Conservation (phyloP, 2,888 invertebrate species). For the Pteria penguin region DNA sequence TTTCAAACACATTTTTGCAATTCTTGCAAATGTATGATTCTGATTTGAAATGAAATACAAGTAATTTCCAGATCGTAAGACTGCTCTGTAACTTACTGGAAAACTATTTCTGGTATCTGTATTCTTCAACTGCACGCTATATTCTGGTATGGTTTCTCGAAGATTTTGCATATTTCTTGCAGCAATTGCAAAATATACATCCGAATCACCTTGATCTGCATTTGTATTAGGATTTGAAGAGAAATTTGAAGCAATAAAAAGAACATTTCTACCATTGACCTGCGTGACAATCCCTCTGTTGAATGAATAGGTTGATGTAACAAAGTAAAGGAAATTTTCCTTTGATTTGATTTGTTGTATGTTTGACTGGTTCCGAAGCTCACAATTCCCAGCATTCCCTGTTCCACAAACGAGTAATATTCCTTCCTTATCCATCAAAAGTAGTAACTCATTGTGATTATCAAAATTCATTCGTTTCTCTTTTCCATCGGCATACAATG, state of each 20-base stretch:
- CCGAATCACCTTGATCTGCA: background rate
- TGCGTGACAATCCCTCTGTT: background rate
- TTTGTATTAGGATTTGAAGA: background rate
- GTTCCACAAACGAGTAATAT: background rate
- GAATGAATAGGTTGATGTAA: background rate
- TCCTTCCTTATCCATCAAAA: background rate
- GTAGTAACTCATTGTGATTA: background rate
- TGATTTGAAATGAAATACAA: background rate
- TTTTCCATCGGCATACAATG: background rate
- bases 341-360: background rate
- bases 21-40: background rate
- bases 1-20: background rate
- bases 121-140: background rate
- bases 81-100: background rate
- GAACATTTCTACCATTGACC: background rate
- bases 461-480: background rate
- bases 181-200: background rate
- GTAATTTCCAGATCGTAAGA: background rate
- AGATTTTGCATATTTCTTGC: background rate
- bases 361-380: background rate
- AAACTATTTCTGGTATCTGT: background rate
- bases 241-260: background rate
- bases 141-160: background rate
- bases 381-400: background rate
- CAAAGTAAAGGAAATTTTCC: background rate